Evolutionary conservation across 64 coral and sea anemone genomes (phyloP).

Genomic region (Stichodactyla mertensii): DNA sequence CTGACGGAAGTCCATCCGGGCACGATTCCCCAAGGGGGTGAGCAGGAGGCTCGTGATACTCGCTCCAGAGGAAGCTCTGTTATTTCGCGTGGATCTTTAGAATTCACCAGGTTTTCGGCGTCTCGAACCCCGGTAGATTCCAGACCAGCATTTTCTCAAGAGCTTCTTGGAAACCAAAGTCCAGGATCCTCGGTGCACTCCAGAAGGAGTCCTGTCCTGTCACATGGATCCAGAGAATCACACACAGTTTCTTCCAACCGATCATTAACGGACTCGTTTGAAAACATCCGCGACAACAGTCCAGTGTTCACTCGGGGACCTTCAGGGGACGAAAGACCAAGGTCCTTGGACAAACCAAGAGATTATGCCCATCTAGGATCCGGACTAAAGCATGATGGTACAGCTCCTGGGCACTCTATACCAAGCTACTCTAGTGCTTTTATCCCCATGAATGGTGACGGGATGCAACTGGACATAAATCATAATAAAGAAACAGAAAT

Average conservation of each 20-base stretch:
- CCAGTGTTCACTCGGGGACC: not conserved
- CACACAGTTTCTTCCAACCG: not conserved
- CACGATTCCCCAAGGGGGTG: not conserved
- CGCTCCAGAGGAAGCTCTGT: not conserved
- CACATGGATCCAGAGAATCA: not conserved
- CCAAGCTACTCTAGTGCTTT: conserved; percentile 37
- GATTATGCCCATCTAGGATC: not conserved
- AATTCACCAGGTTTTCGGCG: not conserved
- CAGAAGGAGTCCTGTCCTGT: not conserved
- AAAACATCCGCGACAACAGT: not conserved
- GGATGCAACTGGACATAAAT: not conserved
- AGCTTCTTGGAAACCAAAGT: conserved; percentile 8
- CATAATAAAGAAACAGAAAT: conserved; percentile 26
- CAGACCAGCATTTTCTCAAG: not conserved
- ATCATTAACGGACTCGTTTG: not conserved
- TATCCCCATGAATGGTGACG: conserved; percentile 18
- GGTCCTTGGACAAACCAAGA: not conserved
- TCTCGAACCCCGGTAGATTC: not conserved
- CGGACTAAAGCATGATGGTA: not conserved
- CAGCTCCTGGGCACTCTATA: not conserved
- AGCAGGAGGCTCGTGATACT: not conserved
- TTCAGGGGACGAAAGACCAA: not conserved
- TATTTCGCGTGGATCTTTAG: not conserved
- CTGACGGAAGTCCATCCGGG: not conserved
- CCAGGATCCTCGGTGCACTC: conserved; percentile 7